Evolutionary conservation across 2,888 invertebrate genomes (phyloP).

Genomic region (Phortica magna): DNA sequence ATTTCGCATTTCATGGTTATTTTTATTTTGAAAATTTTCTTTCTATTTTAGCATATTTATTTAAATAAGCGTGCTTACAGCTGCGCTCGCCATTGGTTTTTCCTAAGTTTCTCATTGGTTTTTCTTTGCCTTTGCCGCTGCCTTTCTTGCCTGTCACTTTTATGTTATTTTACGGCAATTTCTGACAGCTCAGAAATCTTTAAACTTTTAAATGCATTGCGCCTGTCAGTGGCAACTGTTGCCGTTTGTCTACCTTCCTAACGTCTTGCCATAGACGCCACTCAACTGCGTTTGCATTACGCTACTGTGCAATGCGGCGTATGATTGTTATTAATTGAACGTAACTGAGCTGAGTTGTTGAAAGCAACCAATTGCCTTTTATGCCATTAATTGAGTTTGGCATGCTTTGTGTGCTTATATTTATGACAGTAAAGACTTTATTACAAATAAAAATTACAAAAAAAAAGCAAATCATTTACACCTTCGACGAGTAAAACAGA

Average conservation of each 20-base stretch:
- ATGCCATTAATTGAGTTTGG: not conserved
- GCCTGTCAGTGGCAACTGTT: conserved; percentile 68
- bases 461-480: too few relatives aligned
- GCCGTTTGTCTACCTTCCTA: not conserved
- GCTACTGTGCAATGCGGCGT: conserved; percentile 60
- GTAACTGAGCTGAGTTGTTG: not conserved
- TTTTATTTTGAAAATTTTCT: conserved; percentile 2
- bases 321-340: conserved; percentile 70
- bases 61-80: conserved; percentile 70
- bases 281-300: not conserved
- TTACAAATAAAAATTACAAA: too few relatives aligned
- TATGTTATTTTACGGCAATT: conserved; percentile 68
- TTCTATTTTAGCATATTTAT: conserved; percentile 64
- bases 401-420: too few relatives aligned
- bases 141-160: conserved; percentile 51
- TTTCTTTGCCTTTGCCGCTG: not conserved
- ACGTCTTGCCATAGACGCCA: not conserved
- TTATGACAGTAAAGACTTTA: too few relatives aligned
- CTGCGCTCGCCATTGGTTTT: conserved; percentile 43
- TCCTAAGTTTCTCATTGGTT: not conserved
- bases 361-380: not conserved
- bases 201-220: conserved; percentile 64
- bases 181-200: conserved; percentile 72
- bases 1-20: conserved; percentile 49
- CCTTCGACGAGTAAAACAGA: not conserved